phyloP scores from a whole-genome alignment of 2,797 vertebrate species.

The Myotis myotis region DNA sequence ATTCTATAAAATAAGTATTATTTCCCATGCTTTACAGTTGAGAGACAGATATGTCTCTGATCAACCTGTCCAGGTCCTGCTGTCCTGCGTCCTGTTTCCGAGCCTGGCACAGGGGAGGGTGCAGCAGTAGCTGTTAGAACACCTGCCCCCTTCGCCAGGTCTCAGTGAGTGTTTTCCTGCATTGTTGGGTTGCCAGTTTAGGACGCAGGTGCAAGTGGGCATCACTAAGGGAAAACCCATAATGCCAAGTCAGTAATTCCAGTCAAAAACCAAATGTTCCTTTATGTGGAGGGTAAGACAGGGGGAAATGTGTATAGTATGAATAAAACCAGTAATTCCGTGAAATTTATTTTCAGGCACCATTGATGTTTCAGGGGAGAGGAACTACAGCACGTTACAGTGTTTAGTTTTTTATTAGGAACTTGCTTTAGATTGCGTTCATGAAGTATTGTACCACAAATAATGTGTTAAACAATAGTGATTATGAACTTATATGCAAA shows the following conservation, averaged over 20 bases:
- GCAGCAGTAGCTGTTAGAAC: neutral
- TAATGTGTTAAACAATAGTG: neutral
- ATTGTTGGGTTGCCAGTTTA: neutral
- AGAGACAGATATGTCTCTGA: neutral
- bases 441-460: neutral
- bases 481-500: slow-evolving; percentile 1
- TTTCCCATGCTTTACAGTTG: neutral
- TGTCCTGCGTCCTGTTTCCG: neutral
- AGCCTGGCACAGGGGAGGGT: neutral
- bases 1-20: neutral
- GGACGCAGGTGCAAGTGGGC: neutral
- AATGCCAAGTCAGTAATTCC: neutral
- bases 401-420: slow-evolving; percentile 42
- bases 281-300: neutral
- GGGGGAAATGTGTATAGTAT: neutral
- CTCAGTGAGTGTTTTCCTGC: neutral
- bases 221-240: neutral
- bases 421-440: neutral
- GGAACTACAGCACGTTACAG: neutral
- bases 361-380: neutral
- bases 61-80: neutral
- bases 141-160: neutral
- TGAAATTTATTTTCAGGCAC: neutral
- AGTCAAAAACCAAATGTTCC: neutral
- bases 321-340: neutral